Conservation (phyloP, 2,888 invertebrate genomes). For the Gnatocerus cornutus region DNA sequence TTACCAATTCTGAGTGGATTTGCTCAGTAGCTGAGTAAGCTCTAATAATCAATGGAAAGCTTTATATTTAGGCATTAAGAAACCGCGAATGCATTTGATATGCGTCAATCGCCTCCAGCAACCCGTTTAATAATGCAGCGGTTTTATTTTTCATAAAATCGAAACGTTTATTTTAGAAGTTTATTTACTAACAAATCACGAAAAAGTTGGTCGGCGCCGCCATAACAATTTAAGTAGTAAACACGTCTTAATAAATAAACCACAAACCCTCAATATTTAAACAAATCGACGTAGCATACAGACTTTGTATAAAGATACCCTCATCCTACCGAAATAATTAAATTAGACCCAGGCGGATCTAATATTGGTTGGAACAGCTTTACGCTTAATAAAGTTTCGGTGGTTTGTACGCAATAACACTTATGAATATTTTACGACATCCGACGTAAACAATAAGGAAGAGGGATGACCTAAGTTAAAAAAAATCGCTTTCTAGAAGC, state of each 20-base stretch:
- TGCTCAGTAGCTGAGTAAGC: no score
- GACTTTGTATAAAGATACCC: background rate
- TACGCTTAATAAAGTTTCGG: slow-evolving; percentile 36
- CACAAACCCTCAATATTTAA: slow-evolving; percentile 9
- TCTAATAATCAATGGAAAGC: no score
- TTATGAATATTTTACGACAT: slow-evolving; percentile 33
- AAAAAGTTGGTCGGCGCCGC: slow-evolving; percentile 17
- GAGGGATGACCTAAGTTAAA: background rate
- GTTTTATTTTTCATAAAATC: slow-evolving; percentile 22
- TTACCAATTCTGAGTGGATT: no score
- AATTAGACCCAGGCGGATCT: slow-evolving; percentile 28
- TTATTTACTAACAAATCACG: slow-evolving; percentile 26
- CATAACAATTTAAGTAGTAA: slow-evolving; percentile 17
- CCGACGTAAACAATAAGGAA: slow-evolving; percentile 8
- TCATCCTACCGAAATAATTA: slow-evolving; percentile 23
- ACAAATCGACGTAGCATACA: slow-evolving; percentile 2
- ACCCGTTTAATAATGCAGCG: slow-evolving; percentile 17
- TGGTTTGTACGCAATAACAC: slow-evolving; percentile 15
- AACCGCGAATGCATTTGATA: no score
- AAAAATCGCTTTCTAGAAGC: slow-evolving; percentile 40
- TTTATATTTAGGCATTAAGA: no score
- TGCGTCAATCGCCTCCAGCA: no score
- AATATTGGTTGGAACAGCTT: slow-evolving; percentile 36
- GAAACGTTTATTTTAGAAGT: slow-evolving; percentile 19
- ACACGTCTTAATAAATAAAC: slow-evolving; percentile 8